Percentiles rank a stretch among this genome's conserved stretches.
Evolutionary conservation across 1,140 invertebrate genomes (phyloP).

Genomic region (Ceratitis capitata): DNA sequence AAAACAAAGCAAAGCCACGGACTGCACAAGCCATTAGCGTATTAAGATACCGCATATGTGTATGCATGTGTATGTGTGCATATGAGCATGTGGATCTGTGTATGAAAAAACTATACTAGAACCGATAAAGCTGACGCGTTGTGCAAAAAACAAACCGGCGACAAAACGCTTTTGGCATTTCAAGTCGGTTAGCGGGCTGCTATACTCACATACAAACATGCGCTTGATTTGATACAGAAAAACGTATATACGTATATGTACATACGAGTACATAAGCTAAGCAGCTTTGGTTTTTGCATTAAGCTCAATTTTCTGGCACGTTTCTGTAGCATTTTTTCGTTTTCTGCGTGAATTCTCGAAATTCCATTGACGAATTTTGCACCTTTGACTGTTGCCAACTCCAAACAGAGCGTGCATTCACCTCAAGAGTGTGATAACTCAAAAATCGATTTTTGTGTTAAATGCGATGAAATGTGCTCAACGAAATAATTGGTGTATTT

Average conservation of each 20-base stretch:
- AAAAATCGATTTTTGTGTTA: too few species aligned
- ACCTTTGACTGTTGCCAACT: background rate
- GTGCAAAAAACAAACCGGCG: background rate
- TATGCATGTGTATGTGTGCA: too few species aligned
- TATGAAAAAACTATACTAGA: too few species aligned
- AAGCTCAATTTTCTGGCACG: background rate
- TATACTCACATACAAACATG: background rate
- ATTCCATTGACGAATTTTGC: background rate
- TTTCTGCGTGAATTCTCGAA: background rate
- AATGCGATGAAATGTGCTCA: too few species aligned
- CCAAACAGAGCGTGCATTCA: background rate
- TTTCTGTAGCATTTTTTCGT: background rate
- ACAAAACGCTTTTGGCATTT: conserved; percentile 12
- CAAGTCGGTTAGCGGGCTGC: background rate
- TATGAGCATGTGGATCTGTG: too few species aligned
- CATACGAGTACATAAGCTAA: background rate
- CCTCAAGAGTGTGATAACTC: too few species aligned
- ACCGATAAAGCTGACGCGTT: too few species aligned
- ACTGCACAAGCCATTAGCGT: too few species aligned
- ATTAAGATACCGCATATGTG: background rate
- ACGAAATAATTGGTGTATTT: too few species aligned
- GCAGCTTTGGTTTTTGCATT: background rate
- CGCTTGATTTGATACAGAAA: background rate
- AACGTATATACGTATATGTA: background rate
- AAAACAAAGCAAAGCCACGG: background rate